Evolutionary conservation across 2,888 invertebrate genomes (phyloP).

Genomic region (Encarsia formosa): DNA sequence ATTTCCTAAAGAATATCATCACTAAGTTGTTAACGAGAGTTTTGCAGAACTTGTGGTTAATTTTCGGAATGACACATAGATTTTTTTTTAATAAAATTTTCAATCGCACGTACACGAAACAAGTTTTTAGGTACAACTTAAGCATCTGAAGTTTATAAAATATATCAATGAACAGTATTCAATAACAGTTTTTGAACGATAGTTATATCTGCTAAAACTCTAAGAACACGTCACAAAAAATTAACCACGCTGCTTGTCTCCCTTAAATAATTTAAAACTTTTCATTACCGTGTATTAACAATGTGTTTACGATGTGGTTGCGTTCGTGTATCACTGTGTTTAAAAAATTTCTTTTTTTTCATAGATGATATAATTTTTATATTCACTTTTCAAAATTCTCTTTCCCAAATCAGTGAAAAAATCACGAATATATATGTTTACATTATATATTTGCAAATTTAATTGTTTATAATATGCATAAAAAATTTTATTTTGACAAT

Average conservation of each 20-base stretch:
- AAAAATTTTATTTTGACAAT: conserved; percentile 17
- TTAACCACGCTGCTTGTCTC: conserved; percentile 20
- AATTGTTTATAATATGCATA: conserved; percentile 6
- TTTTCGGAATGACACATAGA: conserved; percentile 21
- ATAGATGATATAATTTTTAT: conserved; percentile 15
- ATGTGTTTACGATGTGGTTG: conserved; percentile 17
- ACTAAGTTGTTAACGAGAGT: conserved; percentile 25
- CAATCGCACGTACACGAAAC: too few species aligned
- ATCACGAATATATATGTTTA: conserved; percentile 8
- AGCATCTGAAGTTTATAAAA: too few species aligned
- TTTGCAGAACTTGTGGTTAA: conserved; percentile 18
- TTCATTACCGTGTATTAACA: conserved; percentile 21
- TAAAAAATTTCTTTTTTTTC: conserved; percentile 28
- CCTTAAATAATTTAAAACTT: conserved; percentile 20
- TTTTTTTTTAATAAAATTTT: too few species aligned
- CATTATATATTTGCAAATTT: conserved; percentile 10
- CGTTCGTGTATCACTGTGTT: conserved; percentile 11
- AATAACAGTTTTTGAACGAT: too few species aligned
- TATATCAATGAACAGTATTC: too few species aligned
- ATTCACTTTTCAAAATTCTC: conserved; percentile 10
- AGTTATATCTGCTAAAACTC: conserved; percentile 16
- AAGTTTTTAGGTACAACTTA: too few species aligned
- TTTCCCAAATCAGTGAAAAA: conserved; percentile 24
- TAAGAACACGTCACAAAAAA: conserved; percentile 16
- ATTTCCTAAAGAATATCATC: conserved; percentile 23